Evolutionary conservation across 2,113 vertebrate genomes (phyloP).

Genomic region (Theristicus caerulescens): DNA sequence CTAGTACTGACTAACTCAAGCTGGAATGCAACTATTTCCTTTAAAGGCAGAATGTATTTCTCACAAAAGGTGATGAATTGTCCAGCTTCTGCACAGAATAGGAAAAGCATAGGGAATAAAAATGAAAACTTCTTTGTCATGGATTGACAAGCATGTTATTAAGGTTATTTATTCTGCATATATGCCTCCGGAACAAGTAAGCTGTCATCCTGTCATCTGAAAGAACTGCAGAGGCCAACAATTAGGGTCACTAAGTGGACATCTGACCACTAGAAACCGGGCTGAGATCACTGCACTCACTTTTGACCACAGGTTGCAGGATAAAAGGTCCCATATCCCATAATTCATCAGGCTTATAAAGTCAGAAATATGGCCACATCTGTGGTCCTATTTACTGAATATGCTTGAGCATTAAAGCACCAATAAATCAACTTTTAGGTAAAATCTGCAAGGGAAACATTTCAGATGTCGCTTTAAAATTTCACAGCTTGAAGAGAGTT

Average conservation of each 20-base stretch:
- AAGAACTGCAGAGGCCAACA: not conserved
- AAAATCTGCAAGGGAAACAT: not conserved
- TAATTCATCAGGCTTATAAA: not conserved
- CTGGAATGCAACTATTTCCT: not conserved
- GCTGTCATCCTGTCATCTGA: not conserved
- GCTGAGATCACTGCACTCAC: not conserved
- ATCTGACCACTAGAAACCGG: not conserved
- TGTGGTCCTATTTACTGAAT: not conserved
- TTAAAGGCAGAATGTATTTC: not conserved
- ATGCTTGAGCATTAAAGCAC: not conserved
- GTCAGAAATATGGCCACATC: not conserved
- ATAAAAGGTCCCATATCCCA: not conserved
- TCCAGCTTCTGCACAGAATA: not conserved
- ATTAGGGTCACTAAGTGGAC: not conserved
- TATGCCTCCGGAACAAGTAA: not conserved
- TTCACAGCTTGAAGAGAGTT: not conserved
- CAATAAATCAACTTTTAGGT: not conserved
- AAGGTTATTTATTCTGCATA: conserved; percentile 29
- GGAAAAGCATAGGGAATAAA: not conserved
- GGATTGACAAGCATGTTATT: conserved; percentile 4
- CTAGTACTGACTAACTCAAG: not conserved
- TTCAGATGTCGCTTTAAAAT: not conserved
- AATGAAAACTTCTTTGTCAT: not conserved
- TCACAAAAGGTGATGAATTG: not conserved
- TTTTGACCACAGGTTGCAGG: not conserved